Percentiles rank a stretch among this genome's conserved stretches.
These are phyloP conservation scores for Ophion slaviceki DNA, from an alignment of 2,888 invertebrate genomes.

Conservation along the genomic window DNA sequence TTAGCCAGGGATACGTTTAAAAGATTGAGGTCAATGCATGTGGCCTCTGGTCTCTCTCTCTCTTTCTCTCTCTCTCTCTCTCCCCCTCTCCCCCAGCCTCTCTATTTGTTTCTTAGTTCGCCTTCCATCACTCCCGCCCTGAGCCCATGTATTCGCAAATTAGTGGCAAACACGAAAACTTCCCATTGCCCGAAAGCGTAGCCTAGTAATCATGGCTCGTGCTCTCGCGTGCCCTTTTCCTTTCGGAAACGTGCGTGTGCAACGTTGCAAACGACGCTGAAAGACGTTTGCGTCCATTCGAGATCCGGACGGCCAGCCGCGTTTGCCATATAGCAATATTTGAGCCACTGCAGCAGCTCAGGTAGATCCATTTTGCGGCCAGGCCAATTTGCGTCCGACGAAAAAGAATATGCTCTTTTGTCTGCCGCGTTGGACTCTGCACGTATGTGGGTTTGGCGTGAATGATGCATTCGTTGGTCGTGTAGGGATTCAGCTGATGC, in stretches of 20 bases:
- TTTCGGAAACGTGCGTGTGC: constrained; percentile 48
- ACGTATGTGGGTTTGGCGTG: too few species aligned
- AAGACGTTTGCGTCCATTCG: background rate
- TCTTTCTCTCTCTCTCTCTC: too few species aligned
- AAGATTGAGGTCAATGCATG: background rate
- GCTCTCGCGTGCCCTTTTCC: constrained; percentile 28
- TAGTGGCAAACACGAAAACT: constrained; percentile 55
- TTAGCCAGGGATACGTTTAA: constrained; percentile 16
- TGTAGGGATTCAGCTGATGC: too few species aligned
- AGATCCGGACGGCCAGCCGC: background rate
- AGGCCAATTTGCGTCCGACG: too few species aligned
- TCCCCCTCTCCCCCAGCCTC: too few species aligned
- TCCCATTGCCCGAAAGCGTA: constrained; percentile 13
- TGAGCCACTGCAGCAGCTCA: background rate
- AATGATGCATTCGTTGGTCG: too few species aligned
- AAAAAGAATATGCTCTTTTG: too few species aligned
- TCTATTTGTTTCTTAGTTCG: background rate
- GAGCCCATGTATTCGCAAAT: constrained; percentile 50
- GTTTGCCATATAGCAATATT: background rate
- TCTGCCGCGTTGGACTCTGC: too few species aligned
- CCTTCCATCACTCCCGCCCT: background rate
- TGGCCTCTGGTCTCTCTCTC: too few species aligned
- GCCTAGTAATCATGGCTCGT: constrained; percentile 54
- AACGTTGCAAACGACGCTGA: constrained; percentile 43
- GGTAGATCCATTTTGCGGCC: too few species aligned